Evolutionary conservation across 2,797 vertebrate genomes (phyloP), one percentile per base, ranked within the genome.

Genomic region (Alca torda): DNA sequence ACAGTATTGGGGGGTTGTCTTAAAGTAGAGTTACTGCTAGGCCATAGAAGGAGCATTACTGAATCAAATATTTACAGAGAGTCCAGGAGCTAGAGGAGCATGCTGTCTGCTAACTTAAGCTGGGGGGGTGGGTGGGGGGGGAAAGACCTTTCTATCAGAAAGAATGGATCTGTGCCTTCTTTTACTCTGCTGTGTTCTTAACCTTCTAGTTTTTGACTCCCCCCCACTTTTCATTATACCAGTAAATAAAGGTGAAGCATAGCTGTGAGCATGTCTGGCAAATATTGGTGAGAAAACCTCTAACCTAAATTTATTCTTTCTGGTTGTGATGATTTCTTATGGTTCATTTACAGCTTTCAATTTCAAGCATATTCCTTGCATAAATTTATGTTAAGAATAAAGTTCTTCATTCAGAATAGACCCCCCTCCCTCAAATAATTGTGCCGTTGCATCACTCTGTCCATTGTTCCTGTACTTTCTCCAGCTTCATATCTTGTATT

Each of bases 1-100:
- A 95, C 94, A 96, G 91, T 97, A 76, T 69, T 95, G 84, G 85
- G 85, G 84, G 43, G 83, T 91, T 91, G 95, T 92, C 84, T 95
- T 79, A 78, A 92, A 96, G 89, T 87, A 24, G 96, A 97, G 91
- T 96, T 97, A 87, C 77, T 96, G 88, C 87, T 94, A 91, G 76
- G 82, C 95, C 93, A 96, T 97, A 97, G 91, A 96, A 96, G 94
- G 97, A 97, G 92, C 94, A 86, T 77, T 96, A 28, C 94, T 91
- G 96, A 96, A 63, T 96, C 94, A 96, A 97, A 93, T 95, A 95
- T 96, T 97, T 96, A 91, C 88, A 94, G 61, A 74, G 92, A 78
- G 75, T 68, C 73, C 46, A 31, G 79, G 86, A 95, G 92, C 59
- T 80, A 76, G 88, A 89, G 84, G 79, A 95, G 54, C 61, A 69